A percentile compares a stretch with the other conserved stretches of the same genome.
phyloP scores from a whole-genome alignment of 2,888 invertebrate species.

The Nezara viridula region DNA sequence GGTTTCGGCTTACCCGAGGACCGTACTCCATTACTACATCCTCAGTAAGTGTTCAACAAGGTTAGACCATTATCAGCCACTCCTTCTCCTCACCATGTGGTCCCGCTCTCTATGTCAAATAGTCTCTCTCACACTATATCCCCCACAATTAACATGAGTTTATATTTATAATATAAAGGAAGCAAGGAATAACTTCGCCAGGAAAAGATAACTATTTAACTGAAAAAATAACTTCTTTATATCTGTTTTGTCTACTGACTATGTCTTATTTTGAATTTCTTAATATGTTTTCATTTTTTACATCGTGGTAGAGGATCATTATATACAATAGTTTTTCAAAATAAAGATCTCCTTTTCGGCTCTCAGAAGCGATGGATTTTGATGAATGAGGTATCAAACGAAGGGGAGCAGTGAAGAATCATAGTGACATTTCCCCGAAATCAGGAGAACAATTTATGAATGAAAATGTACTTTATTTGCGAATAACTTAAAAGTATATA shows the following conservation, averaged over 20 bases:
- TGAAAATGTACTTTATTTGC: too few relatives aligned
- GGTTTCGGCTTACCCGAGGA: slow-evolving; percentile 39
- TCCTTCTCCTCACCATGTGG: slow-evolving; percentile 6
- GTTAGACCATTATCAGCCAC: slow-evolving; percentile 48
- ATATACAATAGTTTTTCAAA: too few relatives aligned
- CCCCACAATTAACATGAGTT: background rate
- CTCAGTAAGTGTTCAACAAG: slow-evolving; percentile 31
- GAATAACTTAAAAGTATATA: too few relatives aligned
- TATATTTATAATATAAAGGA: background rate
- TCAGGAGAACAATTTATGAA: too few relatives aligned
- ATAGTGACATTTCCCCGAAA: too few relatives aligned
- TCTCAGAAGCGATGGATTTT: too few relatives aligned
- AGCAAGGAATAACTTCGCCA: background rate
- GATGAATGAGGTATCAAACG: too few relatives aligned
- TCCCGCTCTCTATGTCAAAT: background rate
- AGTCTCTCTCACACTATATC: background rate
- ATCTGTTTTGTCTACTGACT: background rate
- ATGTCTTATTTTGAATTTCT: background rate
- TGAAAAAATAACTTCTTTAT: too few relatives aligned
- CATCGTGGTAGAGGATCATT: too few relatives aligned
- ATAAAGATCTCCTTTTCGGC: too few relatives aligned
- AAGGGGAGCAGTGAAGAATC: too few relatives aligned
- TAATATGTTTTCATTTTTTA: too few relatives aligned
- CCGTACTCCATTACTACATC: background rate
- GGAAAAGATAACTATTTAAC: background rate